These are phyloP conservation scores for Phymatocera aterrima DNA, from an alignment of 2,888 invertebrate species.

Conservation along the genomic window DNA sequence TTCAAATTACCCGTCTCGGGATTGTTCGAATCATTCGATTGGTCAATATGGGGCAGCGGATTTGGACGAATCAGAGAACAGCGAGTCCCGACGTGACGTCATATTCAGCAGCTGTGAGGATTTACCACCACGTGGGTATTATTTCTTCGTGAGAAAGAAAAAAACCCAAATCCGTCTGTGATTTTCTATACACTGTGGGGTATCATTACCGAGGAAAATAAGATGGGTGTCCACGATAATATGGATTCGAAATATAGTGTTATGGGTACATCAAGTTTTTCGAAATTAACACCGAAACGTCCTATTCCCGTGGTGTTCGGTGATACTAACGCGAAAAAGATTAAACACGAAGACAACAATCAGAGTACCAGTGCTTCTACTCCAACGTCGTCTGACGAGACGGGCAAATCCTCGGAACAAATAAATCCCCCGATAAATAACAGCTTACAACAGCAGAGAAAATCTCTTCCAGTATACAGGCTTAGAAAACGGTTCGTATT, in stretches of 20 bases:
- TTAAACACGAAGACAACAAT: slow-evolving; percentile 57
- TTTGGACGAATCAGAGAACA: slow-evolving; percentile 52
- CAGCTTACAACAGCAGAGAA: slow-evolving; percentile 68
- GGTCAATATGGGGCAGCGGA: no score
- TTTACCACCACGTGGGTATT: slow-evolving; percentile 59
- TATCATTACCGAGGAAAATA: no score
- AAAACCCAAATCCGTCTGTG: neutral
- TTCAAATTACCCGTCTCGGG: no score
- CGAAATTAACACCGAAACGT: slow-evolving; percentile 66
- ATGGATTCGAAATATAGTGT: slow-evolving; percentile 69
- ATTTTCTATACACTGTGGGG: neutral
- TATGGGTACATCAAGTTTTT: slow-evolving; percentile 64
- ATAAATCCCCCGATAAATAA: neutral
- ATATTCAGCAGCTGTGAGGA: slow-evolving; percentile 46
- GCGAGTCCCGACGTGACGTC: slow-evolving; percentile 18
- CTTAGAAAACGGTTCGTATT: slow-evolving; percentile 70
- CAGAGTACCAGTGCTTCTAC: no score
- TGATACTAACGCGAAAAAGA: slow-evolving; percentile 60
- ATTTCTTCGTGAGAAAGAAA: neutral
- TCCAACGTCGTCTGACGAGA: neutral
- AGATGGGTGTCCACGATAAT: slow-evolving; percentile 72
- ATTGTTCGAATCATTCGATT: neutral
- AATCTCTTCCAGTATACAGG: slow-evolving; percentile 72
- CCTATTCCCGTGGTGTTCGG: slow-evolving; percentile 61
- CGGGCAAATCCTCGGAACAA: neutral